Conservation (phyloP, 2,797 vertebrate genomes). For the Notolepis coatsorum region DNA sequence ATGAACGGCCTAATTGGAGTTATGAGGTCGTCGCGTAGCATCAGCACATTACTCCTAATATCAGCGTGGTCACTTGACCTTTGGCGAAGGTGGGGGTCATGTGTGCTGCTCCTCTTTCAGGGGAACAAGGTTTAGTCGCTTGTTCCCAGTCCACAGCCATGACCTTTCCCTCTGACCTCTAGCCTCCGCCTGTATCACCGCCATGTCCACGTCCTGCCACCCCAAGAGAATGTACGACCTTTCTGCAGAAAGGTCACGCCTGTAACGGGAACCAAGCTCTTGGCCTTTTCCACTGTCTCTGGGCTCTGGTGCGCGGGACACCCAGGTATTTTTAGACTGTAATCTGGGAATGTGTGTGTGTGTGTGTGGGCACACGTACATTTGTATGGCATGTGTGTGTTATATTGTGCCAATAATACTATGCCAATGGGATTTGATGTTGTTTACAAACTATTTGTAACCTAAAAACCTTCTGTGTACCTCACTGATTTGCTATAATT, state of each 20-base stretch:
- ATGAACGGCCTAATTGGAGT: neutral
- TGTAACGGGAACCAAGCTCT: slow-evolving; percentile 77
- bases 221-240: slow-evolving; percentile 74
- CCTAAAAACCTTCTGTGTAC: too few relatives aligned
- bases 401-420: too few relatives aligned
- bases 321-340: slow-evolving; percentile 75
- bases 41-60: neutral
- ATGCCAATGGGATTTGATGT: too few relatives aligned
- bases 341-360: slow-evolving; percentile 53
- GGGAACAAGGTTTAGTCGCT: neutral
- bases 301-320: slow-evolving; percentile 39
- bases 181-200: slow-evolving; percentile 24
- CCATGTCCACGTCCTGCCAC: slow-evolving; percentile 25
- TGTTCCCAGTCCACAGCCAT: neutral
- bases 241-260: slow-evolving; percentile 81
- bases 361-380: slow-evolving; percentile 12
- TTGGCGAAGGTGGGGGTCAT: neutral
- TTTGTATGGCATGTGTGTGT: slow-evolving; percentile 23
- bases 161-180: slow-evolving; percentile 46
- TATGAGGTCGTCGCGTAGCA: neutral
- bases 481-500: too few relatives aligned
- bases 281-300: slow-evolving; percentile 64
- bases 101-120: neutral
- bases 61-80: neutral
- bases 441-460: too few relatives aligned